A percentile compares a stretch with the other conserved stretches of the same genome.
These are phyloP conservation scores for Podarcis lilfordi DNA, from an alignment of 2,797 vertebrate species.

Conservation along the genomic window DNA sequence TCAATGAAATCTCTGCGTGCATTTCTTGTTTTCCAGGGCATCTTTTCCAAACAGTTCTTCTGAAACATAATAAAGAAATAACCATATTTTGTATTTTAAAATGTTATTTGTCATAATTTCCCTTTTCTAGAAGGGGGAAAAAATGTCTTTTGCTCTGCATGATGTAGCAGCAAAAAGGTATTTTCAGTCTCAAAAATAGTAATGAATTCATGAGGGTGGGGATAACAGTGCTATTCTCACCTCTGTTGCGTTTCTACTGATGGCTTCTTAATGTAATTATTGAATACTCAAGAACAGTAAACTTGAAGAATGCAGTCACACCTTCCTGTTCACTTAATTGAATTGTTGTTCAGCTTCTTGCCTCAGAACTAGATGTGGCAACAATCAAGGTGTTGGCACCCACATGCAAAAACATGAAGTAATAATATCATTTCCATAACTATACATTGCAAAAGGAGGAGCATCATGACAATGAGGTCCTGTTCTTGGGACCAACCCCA, in stretches of 20 bases:
- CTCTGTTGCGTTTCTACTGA: neutral
- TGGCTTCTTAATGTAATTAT: neutral
- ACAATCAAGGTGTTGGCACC: neutral
- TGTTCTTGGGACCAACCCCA: neutral
- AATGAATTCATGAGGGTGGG: too few relatives aligned
- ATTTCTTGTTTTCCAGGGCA: too few relatives aligned
- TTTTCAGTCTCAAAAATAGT: too few relatives aligned
- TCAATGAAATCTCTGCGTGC: too few relatives aligned
- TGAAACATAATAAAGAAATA: neutral
- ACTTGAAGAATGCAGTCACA: neutral
- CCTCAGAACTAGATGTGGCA: neutral
- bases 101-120: too few relatives aligned
- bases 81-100: neutral
- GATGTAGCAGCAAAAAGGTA: too few relatives aligned
- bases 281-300: neutral
- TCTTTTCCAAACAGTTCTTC: too few relatives aligned
- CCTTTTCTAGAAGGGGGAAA: too few relatives aligned
- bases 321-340: neutral
- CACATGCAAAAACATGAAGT: neutral
- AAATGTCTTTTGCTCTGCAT: too few relatives aligned
- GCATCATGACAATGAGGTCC: too few relatives aligned
- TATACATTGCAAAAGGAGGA: neutral
- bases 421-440: too few relatives aligned
- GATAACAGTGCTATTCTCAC: too few relatives aligned
- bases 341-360: neutral